Percentiles rank a stretch among this genome's conserved stretches.
Conservation (phyloP, 2,113 vertebrate species). For the Struthio camelus region DNA sequence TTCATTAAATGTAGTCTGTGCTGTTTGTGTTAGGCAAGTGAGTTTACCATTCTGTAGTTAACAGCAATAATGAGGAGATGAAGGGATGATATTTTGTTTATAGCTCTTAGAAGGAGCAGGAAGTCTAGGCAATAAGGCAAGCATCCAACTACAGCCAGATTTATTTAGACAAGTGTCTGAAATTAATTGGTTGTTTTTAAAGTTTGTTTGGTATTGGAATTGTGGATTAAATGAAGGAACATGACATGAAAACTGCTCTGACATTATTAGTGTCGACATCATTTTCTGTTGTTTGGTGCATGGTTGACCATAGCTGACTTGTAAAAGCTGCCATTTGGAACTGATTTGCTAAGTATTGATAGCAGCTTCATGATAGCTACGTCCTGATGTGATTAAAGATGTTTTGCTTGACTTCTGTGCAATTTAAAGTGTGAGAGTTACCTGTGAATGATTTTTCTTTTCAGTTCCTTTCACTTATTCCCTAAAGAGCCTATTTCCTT, state of each 20-base stretch:
- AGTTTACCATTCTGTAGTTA: not conserved
- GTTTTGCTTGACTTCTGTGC: not conserved
- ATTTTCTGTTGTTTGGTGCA: not conserved
- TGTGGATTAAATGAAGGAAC: not conserved
- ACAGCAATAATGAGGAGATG: not conserved
- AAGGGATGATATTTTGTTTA: not conserved
- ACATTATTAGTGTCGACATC: too few species aligned
- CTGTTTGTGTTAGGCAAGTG: not conserved
- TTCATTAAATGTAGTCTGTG: rapidly evolving
- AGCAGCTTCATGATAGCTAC: rapidly evolving
- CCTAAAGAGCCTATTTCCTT: not conserved
- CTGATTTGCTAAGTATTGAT: not conserved
- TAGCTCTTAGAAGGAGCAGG: not conserved
- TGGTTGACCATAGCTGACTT: not conserved
- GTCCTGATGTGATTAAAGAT: not conserved
- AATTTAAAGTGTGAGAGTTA: not conserved
- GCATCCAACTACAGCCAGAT: not conserved
- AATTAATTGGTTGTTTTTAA: not conserved
- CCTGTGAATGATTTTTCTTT: not conserved
- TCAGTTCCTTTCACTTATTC: not conserved
- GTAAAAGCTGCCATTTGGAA: not conserved
- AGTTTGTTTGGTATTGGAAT: not conserved
- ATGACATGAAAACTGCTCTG: not conserved
- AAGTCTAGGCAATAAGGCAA: not conserved
- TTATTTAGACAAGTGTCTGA: not conserved